Base-by-base conservation (phyloP, 2,888 invertebrate genomes). In the Leptarthrus brevirostris region DNA sequence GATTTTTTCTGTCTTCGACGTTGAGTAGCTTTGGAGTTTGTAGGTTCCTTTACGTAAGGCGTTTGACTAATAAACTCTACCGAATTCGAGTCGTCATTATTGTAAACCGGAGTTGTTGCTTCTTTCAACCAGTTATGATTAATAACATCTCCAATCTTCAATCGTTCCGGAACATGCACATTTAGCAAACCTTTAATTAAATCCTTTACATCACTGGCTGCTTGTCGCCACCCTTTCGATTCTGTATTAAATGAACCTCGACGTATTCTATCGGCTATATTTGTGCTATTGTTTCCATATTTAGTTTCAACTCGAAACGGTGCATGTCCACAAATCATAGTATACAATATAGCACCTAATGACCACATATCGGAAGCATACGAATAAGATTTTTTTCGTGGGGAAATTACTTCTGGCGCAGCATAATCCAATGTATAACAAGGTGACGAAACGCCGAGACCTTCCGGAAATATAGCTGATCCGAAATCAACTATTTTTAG, bases 401-500 rank as follows among this genome's bases (percentile, higher is more conserved):
- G 79, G 76, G 81, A 77, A 22, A 98, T 87, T 10, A 97, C 95
- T 83, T 98, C 98, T 0, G 98, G 98, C 0, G 98, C 97, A 0
- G 97, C 98, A 86, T 98, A 98, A 80, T 84, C 83, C 6, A 81
- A 86, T 72, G 98, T 97, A 83, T 95, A 98, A 73, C 81, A 83
- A 84, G 74, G 70, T 61, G 58, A 78, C 78, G 4, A 70, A 56
- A 26, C 76, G 79, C 1, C 85, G 75, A 30, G 83, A 82, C 53
- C 84, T n/a, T 94, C 87, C 36, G 52, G 12, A 18, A 69, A 47
- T 82, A 83, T 80, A 14, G 98, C 96, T 86, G 97, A 97, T 8
- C 98, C 98, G 84, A 98, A 98, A 86, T 98, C 98, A 0, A 98
- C 94, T 47, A 98, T 90, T 83, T 97, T 96, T 18, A 98, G 89